Conservation (phyloP, 2,888 invertebrate genomes). For the Drosophila pseudotalamancana region DNA sequence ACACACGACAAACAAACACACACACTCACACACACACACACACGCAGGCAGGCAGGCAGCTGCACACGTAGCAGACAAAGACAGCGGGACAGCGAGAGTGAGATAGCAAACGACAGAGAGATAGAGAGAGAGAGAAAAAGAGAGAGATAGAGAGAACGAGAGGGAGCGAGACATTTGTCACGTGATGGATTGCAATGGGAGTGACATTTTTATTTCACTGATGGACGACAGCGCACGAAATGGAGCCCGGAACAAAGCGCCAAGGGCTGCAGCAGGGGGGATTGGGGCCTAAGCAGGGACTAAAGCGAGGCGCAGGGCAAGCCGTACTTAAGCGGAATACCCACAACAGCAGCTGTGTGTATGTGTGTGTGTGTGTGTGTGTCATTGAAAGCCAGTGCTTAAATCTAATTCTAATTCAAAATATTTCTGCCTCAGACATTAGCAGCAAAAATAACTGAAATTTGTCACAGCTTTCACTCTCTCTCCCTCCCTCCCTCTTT, state of each 20-base stretch:
- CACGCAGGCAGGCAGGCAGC: too few relatives aligned
- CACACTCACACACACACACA: slow-evolving; percentile 21
- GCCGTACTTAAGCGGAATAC: slow-evolving; percentile 31
- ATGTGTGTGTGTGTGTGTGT: neutral
- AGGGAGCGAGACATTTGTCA: slow-evolving; percentile 78
- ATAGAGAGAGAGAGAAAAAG: slow-evolving; percentile 18
- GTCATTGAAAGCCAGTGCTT: neutral
- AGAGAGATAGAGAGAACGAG: slow-evolving; percentile 21
- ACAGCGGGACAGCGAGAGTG: slow-evolving; percentile 19
- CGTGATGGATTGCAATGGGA: slow-evolving; percentile 84
- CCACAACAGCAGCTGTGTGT: neutral
- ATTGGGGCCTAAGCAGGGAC: neutral
- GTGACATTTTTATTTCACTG: slow-evolving; percentile 84
- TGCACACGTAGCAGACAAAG: slow-evolving; percentile 29
- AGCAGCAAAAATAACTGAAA: too few relatives aligned
- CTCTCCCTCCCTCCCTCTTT: neutral
- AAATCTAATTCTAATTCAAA: neutral
- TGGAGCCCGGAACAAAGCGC: slow-evolving; percentile 49
- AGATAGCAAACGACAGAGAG: slow-evolving; percentile 4
- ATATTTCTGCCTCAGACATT: neutral
- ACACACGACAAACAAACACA: slow-evolving; percentile 19
- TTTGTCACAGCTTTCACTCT: too few relatives aligned
- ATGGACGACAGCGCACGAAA: slow-evolving; percentile 81
- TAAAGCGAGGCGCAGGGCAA: slow-evolving; percentile 15
- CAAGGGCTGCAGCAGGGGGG: neutral